Conservation (phyloP, 2,113 vertebrate species). For the Globicephala melas region DNA sequence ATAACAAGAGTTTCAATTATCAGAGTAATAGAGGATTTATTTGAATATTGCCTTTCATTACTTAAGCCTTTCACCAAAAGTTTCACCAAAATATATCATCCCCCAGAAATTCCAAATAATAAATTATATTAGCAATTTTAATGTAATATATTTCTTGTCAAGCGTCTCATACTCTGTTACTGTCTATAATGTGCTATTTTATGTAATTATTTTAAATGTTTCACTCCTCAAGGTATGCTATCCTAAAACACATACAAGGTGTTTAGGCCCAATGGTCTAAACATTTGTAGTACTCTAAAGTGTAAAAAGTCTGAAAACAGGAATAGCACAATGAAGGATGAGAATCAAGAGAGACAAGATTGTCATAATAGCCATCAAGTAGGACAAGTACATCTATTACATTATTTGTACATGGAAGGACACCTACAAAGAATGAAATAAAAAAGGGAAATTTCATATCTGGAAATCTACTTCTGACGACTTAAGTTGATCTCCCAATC, state of each 20-base stretch:
- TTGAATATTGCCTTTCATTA: not conserved
- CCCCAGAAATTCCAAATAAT: constrained; percentile 14
- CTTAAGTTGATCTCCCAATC: not conserved
- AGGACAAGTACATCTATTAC: not conserved
- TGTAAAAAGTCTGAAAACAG: not conserved
- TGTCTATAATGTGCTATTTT: not conserved
- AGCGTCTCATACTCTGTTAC: not conserved
- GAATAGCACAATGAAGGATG: not conserved
- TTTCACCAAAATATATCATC: not conserved
- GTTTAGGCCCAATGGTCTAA: not conserved
- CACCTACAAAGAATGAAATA: not conserved
- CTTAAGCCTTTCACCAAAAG: constrained; percentile 15
- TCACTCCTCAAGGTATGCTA: not conserved
- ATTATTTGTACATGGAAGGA: not conserved
- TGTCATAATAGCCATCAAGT: not conserved
- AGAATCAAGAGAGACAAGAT: not conserved
- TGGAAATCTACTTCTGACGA: not conserved
- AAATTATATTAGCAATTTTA: not conserved
- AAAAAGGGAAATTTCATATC: not conserved
- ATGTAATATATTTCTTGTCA: not conserved
- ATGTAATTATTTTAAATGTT: not conserved
- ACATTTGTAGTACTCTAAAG: not conserved
- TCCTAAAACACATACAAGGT: not conserved
- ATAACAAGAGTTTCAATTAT: not conserved
- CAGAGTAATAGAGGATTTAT: not conserved